Evolutionary conservation across 2,888 invertebrate genomes (phyloP), one percentile per base, ranked within the genome.

Genomic region (Neoascia interrupta): DNA sequence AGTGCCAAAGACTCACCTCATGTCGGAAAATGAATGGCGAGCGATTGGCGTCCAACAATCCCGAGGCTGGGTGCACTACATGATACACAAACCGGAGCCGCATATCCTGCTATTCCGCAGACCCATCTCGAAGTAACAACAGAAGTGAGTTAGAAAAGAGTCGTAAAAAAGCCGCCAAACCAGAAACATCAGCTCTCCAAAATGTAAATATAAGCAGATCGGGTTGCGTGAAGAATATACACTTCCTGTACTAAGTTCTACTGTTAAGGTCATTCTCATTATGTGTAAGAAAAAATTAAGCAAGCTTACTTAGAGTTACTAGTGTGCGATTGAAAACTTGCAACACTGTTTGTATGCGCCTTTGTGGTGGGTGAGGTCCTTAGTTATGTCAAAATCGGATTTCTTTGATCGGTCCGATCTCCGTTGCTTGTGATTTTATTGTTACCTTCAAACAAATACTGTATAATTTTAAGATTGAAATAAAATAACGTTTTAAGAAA

Each of bases 31-130:
- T 45, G 98, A 98, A 89, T 98, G 98, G 98, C 92, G 98, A 85
- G 91, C 93, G 64, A 94, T 98, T 81, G 98, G 98, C 0, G 97
- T 98, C 0, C 97, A 97, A 88, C 98, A 98, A 88, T 97, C 97
- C 84, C 95, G 95, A 84, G 98, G 98, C 53, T 98, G 98, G 98
- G 92, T 96, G 10, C 98, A 98, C 89, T 98, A 98, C 84, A 97
- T 98, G 97, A 94, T 94, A 81, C 98, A 98, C 88, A 92, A 95
- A 84, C 98, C 98, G 86, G 97, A 97, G 86, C 97, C 97, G 10
- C 97, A 97, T 84, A 95, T 97, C 85, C 89, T 97, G 82, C 91
- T 97, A 58, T 97, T 97, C 90, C 92, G 93, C 87, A 90, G 95
- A 87, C 92, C 92, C 86, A 93, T 92, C 83, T 92, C 92, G 23